Evolutionary conservation across 2,888 invertebrate genomes (phyloP), one percentile per base, ranked within the genome.

Genomic region (Lithophane ornitopus): DNA sequence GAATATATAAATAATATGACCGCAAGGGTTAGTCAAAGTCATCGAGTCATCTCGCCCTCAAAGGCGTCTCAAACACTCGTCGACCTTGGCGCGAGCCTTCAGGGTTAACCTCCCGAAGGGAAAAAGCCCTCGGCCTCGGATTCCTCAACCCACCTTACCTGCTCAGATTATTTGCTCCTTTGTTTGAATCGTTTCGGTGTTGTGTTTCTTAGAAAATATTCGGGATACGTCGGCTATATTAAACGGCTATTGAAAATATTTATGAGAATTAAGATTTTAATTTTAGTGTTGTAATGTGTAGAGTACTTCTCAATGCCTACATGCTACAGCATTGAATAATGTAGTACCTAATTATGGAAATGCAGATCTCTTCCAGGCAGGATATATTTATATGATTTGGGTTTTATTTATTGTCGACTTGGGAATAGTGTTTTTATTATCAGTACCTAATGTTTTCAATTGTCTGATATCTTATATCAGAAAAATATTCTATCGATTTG

Each of bases 11-110:
- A 91, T 89, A 90, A 91, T 90, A 89, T 89, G 90, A 90, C 90
- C 89, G 90, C 86, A 91, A 93, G 93, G 94, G 92, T 94, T 92
- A 91, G 90, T 91, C 93, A 94, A 94, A 94, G 94, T 94, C 94
- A 94, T 90, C 91, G 92, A 93, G 93, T 93, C 93, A 92, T 93
- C 92, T 93, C 90, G 91, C 91, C 92, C 90, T 91, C 93, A 92
- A 92, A 93, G 93, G 91, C 94, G 91, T 89, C 91, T 91, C 91
- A 89, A 91, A 91, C 92, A 92, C 93, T 89, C 89, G 94, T 91
- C 92, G 94, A 94, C 94, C 94, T 94, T 94, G 93, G 91, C 81
- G 84, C 91, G 90, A 85, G 88, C 89, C 92, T 91, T 92, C 93
- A 93, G 93, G 93, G 93, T 94, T 93, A 94, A 93, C 93, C 91